Evolutionary conservation across 2,888 invertebrate species (phyloP).

Genomic region (Erannis defoliaria): DNA sequence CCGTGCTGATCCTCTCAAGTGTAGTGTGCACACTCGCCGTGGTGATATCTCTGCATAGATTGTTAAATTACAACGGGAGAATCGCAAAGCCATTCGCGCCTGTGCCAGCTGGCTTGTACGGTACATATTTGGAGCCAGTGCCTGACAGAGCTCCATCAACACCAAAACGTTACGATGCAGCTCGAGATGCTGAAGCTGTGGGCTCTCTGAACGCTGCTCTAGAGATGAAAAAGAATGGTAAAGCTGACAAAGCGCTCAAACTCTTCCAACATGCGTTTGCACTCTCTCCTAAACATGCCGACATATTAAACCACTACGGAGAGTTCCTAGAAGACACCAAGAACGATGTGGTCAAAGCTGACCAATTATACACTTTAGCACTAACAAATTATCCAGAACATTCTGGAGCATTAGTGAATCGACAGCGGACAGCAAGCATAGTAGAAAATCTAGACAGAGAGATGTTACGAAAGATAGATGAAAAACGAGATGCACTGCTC

Average conservation of each 20-base stretch:
- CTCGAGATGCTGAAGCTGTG: slow-evolving; percentile 90
- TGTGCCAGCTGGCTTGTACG: slow-evolving; percentile 75
- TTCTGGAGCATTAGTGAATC: slow-evolving; percentile 91
- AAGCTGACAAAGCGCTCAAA: slow-evolving; percentile 94
- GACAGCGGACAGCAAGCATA: slow-evolving; percentile 94
- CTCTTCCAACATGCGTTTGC: slow-evolving; percentile 96
- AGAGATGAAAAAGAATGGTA: slow-evolving; percentile 94
- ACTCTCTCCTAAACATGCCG: slow-evolving; percentile 96
- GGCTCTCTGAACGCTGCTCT: slow-evolving; percentile 94
- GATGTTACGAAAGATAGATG: slow-evolving; percentile 92
- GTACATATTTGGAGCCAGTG: slow-evolving; percentile 73
- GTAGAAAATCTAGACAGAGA: slow-evolving; percentile 96
- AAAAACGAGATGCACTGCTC: slow-evolving; percentile 93
- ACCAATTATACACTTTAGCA: slow-evolving; percentile 95
- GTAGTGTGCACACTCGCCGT: slow-evolving; percentile 77
- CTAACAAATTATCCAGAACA: slow-evolving; percentile 94
- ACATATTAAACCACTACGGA: slow-evolving; percentile 96
- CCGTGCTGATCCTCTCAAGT: slow-evolving; percentile 77
- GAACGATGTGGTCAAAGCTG: slow-evolving; percentile 95
- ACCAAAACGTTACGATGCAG: slow-evolving; percentile 58
- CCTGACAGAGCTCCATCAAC: slow-evolving; percentile 54
- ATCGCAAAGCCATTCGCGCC: slow-evolving; percentile 76
- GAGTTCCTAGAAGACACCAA: slow-evolving; percentile 96
- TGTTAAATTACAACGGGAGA: slow-evolving; percentile 73
- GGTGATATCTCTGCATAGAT: slow-evolving; percentile 73